Evolutionary conservation across 2,113 vertebrate genomes (phyloP), one percentile per base, ranked within the genome.

Genomic region (Tricholaema leucomelas): DNA sequence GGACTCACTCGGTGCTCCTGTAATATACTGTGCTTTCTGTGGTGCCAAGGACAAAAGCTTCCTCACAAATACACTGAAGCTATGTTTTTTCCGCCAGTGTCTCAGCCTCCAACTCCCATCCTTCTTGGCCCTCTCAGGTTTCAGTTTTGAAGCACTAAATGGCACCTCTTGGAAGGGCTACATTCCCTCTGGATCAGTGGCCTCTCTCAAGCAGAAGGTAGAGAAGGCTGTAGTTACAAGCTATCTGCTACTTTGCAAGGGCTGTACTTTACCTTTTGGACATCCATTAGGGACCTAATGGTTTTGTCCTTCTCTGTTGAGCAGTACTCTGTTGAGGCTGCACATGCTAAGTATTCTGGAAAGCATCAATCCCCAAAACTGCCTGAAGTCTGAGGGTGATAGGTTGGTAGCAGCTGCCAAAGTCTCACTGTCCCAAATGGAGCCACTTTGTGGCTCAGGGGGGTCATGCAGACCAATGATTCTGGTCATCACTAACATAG

Each of bases 1-100:
- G 75, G 56, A 35, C 72, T 91, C 61, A 3, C 67, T 87, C 13
- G 61, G 31, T 76, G 92, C 81, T 81, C 59, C 81, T 52, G 69
- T 42, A 38, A 52, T 25, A 10, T 8, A 17, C 71, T 0, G 1
- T 56, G 54, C 60, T 42, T 71, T 0, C 0, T 17, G 5, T 15
- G 14, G 28, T 71, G 74, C 81, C 95, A 93, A 69, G 87, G 75
- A 76, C 75, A 89, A 90, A 91, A 88, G 15, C 73, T 89, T 85
- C 81, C 72, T 85, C 54, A 23, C 30, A 74, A 74, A 48, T 33
- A 20, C 1, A 1, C 0, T 18, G 56, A 82, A 85, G n/a, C 36
- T 77, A 21, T 50, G 31, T 36, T 85, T 80, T 77, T 73, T 59
- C 72, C 91, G 59, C 18, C 55, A 15, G 15, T 44, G 17, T 55